Evolutionary conservation across 2,113 vertebrate genomes (phyloP), one percentile per base, ranked within the genome.

Genomic region (Phodopus roborovskii): DNA sequence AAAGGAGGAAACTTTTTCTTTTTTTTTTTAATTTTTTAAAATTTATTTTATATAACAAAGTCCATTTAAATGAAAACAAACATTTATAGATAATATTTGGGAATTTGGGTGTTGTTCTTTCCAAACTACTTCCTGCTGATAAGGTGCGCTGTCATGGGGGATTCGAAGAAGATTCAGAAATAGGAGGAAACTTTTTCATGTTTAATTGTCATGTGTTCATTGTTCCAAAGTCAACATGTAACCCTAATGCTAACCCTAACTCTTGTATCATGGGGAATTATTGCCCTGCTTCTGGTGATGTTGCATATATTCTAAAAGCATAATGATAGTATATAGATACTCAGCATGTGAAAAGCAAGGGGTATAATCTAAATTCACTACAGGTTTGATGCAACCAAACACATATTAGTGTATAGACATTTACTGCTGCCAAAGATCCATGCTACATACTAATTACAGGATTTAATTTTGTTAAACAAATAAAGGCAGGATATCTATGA

Each of bases 341-440:
- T 75, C 6, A 70, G 70, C 39, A 94, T 62, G 7, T 53, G 71
- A 78, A 28, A 95, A 86, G 75, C 88, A 90, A 94, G 60, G 42
- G 17, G 87, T 82, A 68, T 42, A 17, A 68, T 58, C 7, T 39
- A 75, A 42, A 8, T 62, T 88, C 56, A n/a, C 33, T 77, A 22
- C 15, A 66, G 7, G 11, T 82, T 93, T 92, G 13, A 33, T 78
- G 24, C 11, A 81, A 9, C 2, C 1, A 45, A 60, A 58, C 7
- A 70, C 85, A 88, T 66, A 70, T 42, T 22, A 70, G 22, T 4
- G 30, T 71, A 53, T 53, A 90, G 19, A n/a, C 74, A 77, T 68
- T 33, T 96, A 79, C 2, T 70, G 4, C 71, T 85, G 45, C 19
- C 7, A 42, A 84, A 87, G 30, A 60, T 93, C 93, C 17, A 90